A percentile compares a stretch with the other conserved stretches of the same genome.
Evolutionary conservation across 2,113 vertebrate species (phyloP).

Genomic region (Hipposideros armiger): DNA sequence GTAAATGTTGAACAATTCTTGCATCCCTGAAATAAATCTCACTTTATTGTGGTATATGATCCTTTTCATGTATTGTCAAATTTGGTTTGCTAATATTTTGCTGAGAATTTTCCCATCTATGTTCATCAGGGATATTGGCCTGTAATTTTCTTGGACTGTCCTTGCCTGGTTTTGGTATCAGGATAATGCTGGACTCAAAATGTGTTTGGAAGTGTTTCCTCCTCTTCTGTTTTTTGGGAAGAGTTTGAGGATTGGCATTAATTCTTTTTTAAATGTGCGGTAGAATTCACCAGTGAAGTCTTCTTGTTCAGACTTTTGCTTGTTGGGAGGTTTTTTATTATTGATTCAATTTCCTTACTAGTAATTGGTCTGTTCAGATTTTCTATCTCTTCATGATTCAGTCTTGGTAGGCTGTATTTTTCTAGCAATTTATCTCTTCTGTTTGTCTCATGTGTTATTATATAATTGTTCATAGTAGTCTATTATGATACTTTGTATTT

Average conservation of each 20-base stretch:
- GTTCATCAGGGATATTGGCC: background rate
- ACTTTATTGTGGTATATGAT: background rate
- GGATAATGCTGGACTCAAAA: background rate
- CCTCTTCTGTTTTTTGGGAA: background rate
- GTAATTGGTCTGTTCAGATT: background rate
- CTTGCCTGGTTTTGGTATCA: background rate
- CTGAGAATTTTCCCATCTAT: background rate
- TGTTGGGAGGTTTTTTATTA: background rate
- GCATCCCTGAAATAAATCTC: background rate
- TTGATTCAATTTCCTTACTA: background rate
- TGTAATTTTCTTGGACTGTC: background rate
- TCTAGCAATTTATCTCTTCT: background rate
- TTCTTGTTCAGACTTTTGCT: background rate
- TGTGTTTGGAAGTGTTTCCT: background rate
- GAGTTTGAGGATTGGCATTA: background rate
- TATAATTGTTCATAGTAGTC: background rate
- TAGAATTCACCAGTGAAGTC: background rate
- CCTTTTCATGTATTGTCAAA: background rate
- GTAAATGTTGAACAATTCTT: background rate
- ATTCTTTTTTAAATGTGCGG: background rate
- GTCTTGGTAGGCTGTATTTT: background rate
- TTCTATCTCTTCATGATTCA: background rate
- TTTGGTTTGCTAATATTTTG: background rate
- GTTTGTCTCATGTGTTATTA: background rate
- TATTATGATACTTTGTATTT: background rate